These are phyloP conservation scores for Gallinago solitaria DNA, from an alignment of 2,797 vertebrate genomes.

Conservation along the genomic window DNA sequence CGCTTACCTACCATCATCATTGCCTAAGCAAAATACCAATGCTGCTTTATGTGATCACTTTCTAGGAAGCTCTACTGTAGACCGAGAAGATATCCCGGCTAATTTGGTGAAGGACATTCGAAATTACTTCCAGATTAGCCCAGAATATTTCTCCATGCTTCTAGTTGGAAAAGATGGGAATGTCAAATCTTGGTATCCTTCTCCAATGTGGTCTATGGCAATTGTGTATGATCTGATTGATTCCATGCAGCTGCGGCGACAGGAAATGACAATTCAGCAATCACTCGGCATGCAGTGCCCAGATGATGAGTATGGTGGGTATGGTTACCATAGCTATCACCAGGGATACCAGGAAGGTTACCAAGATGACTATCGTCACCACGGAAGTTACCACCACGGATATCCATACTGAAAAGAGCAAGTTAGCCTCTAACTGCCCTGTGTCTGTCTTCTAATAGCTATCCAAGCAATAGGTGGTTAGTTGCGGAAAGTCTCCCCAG, in stretches of 20 bases:
- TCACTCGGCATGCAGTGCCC: slow-evolving; percentile 97
- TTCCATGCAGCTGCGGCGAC: slow-evolving; percentile 97
- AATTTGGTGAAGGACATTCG: slow-evolving; percentile 93
- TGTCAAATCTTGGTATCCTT: slow-evolving; percentile 99
- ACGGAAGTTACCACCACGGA: slow-evolving; percentile 86
- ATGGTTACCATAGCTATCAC: slow-evolving; percentile 91
- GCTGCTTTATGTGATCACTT: slow-evolving; percentile 13
- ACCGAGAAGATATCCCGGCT: slow-evolving; percentile 90
- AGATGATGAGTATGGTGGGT: slow-evolving; percentile 94
- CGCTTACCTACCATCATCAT: neutral
- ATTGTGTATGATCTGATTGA: slow-evolving; percentile 97
- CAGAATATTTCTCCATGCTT: slow-evolving; percentile 98
- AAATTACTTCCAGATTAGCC: slow-evolving; percentile 98
- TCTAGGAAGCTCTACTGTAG: slow-evolving; percentile 91
- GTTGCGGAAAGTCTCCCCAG: slow-evolving; percentile 27
- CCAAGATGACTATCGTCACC: slow-evolving; percentile 88
- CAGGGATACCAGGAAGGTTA: slow-evolving; percentile 96
- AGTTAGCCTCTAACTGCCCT: neutral
- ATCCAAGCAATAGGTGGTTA: slow-evolving; percentile 29
- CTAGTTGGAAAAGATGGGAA: slow-evolving; percentile 98
- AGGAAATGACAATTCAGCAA: slow-evolving; percentile 99
- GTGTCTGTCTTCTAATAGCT: slow-evolving; percentile 35
- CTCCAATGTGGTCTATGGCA: slow-evolving; percentile 98
- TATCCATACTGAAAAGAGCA: slow-evolving; percentile 86
- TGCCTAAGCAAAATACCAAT: neutral